phyloP scores from a whole-genome alignment of 2,113 vertebrate genomes.

The Perca fluviatilis region DNA sequence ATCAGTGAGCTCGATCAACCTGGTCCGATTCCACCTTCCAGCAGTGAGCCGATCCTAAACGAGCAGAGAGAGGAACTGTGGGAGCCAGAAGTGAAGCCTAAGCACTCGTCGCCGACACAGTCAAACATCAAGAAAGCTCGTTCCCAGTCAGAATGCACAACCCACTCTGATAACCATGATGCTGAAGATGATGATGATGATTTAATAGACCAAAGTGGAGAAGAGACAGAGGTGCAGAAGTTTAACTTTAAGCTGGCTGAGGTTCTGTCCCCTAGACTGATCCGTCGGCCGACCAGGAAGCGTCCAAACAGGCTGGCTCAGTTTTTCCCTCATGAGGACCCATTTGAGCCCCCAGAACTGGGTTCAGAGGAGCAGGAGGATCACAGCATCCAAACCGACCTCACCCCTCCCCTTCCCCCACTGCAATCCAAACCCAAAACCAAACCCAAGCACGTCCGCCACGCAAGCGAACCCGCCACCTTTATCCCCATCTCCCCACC shows the following conservation, averaged over 20 bases:
- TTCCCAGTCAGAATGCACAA: conserved; percentile 82
- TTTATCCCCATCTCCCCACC: conserved; percentile 89
- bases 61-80: conserved; percentile 84
- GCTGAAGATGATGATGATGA: conserved; percentile 66
- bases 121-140: conserved; percentile 60
- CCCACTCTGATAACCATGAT: conserved; percentile 63
- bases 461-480: conserved; percentile 90
- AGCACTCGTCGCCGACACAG: conserved; percentile 34
- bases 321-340: conserved; percentile 77
- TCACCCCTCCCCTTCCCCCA: conserved; percentile 43
- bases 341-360: conserved; percentile 63
- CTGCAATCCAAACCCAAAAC: conserved; percentile 70
- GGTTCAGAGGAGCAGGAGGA: conserved; percentile 56
- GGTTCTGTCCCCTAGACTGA: conserved; percentile 86
- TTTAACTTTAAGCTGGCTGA: conserved; percentile 88
- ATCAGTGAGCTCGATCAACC: conserved; percentile 91
- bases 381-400: conserved; percentile 14
- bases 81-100: conserved; percentile 75
- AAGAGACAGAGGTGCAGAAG: conserved; percentile 51
- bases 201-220: conserved; percentile 48
- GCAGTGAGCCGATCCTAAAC: conserved; percentile 94
- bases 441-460: conserved; percentile 89
- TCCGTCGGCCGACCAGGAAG: conserved; percentile 90
- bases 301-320: conserved; percentile 86
- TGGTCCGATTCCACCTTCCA: conserved; percentile 89